Evolutionary conservation across 1,140 invertebrate species (phyloP).

Genomic region (Drosophila triauraria): DNA sequence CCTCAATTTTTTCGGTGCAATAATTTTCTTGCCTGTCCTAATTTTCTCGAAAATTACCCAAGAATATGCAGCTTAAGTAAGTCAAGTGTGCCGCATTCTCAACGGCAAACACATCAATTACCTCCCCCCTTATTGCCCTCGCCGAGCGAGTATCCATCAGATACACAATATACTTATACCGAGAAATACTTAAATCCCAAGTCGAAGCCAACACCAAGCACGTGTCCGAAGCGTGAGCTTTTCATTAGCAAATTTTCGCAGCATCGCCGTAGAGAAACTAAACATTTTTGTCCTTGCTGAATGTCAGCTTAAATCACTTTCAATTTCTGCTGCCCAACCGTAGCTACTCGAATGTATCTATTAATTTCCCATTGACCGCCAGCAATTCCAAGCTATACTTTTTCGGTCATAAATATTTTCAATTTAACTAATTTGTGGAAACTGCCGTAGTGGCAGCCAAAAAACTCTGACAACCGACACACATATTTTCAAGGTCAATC

Average conservation of each 20-base stretch:
- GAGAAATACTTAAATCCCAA: slow-evolving; percentile 9
- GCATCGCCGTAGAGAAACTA: slow-evolving; percentile 26
- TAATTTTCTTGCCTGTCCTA: slow-evolving; percentile 13
- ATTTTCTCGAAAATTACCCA: slow-evolving; percentile 27
- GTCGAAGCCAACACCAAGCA: slow-evolving; percentile 29
- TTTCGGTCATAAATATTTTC: slow-evolving; percentile 55
- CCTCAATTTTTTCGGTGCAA: slow-evolving; percentile 11
- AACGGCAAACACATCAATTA: slow-evolving; percentile 20
- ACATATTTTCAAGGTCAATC: slow-evolving; percentile 82
- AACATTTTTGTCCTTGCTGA: slow-evolving; percentile 76
- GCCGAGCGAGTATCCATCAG: slow-evolving; percentile 45
- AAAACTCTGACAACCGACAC: slow-evolving; percentile 11
- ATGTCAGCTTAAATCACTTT: slow-evolving; percentile 74
- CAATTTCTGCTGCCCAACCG: slow-evolving; percentile 37
- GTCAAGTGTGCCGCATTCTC: slow-evolving; percentile 19
- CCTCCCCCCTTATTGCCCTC: background rate
- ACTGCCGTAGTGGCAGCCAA: slow-evolving; percentile 22
- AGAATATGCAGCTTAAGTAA: slow-evolving; percentile 29
- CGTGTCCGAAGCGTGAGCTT: slow-evolving; percentile 66
- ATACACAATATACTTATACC: slow-evolving; percentile 51
- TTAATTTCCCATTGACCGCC: slow-evolving; percentile 47
- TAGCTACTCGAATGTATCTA: slow-evolving; percentile 25
- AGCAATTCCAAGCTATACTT: slow-evolving; percentile 37
- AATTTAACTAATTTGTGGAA: slow-evolving; percentile 74
- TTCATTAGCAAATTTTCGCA: slow-evolving; percentile 36